Conservation (phyloP, 1,140 invertebrate species). For the Zophobas morio region DNA sequence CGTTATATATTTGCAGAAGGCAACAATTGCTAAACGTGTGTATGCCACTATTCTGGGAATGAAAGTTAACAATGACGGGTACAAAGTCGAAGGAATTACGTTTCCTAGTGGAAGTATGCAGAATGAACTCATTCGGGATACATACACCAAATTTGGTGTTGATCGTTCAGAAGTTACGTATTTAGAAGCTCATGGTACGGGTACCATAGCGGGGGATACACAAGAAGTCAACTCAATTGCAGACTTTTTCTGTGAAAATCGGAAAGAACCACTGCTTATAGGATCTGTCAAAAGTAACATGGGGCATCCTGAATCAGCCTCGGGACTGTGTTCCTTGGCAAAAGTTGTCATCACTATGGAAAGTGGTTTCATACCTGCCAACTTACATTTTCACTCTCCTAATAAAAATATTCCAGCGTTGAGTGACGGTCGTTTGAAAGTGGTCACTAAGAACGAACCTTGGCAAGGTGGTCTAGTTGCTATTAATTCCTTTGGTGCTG, state of each 20-base stretch:
- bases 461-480: constrained; percentile 91
- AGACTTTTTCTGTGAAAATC: constrained; percentile 90
- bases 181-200: constrained; percentile 97
- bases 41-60: constrained; percentile 91
- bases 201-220: constrained; percentile 95
- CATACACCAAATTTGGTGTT: constrained; percentile 87
- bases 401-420: constrained; percentile 93
- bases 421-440: constrained; percentile 81
- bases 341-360: constrained; percentile 96
- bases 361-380: constrained; percentile 86
- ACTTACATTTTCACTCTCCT: constrained; percentile 90
- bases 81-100: constrained; percentile 92
- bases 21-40: constrained; percentile 80
- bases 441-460: constrained; percentile 83
- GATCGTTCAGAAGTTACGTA: constrained; percentile 87
- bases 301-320: constrained; percentile 97
- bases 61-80: constrained; percentile 91
- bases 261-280: constrained; percentile 86
- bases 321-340: constrained; percentile 89
- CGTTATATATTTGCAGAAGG: constrained; percentile 86
- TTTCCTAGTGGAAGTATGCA: constrained; percentile 92
- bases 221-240: constrained; percentile 96
- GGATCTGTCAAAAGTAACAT: constrained; percentile 98
- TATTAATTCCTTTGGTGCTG: constrained; percentile 97
- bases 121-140: constrained; percentile 85